Conservation (phyloP, 2,113 vertebrate species). For the Gnathonemus echidnorhynchus region DNA sequence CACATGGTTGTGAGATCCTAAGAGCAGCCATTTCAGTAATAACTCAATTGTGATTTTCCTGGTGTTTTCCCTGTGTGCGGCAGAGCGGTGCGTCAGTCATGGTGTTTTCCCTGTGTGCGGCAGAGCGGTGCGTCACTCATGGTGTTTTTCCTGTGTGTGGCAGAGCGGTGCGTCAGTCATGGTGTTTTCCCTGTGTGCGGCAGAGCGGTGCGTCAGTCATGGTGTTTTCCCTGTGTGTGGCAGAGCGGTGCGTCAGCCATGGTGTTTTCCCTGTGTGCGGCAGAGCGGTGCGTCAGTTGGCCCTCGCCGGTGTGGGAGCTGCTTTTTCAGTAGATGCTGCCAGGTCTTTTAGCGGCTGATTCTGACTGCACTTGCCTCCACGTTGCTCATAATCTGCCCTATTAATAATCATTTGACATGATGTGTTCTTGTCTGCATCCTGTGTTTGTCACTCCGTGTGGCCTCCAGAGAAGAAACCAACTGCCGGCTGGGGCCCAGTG, state of each 20-base stretch:
- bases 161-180: too few species aligned
- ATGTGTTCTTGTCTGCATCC: not conserved
- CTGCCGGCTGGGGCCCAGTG: slow-evolving; percentile 75
- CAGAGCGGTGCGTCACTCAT: too few species aligned
- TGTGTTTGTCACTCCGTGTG: slow-evolving; percentile 33
- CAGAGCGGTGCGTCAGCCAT: not conserved
- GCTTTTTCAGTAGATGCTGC: not conserved
- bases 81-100: not conserved
- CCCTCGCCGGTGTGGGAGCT: not conserved
- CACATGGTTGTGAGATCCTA: not conserved
- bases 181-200: too few species aligned
- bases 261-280: too few species aligned
- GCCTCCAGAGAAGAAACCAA: slow-evolving; percentile 79
- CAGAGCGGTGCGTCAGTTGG: not conserved
- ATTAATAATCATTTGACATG: not conserved
- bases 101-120: too few species aligned
- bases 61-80: not conserved
- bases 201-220: too few species aligned
- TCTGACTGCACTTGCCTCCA: too few species aligned
- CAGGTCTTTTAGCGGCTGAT: not conserved
- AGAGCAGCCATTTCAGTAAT: not conserved
- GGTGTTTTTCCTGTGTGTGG: too few species aligned
- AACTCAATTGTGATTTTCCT: not conserved
- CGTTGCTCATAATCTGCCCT: not conserved
- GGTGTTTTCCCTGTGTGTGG: not conserved